Evolutionary conservation across 1,140 invertebrate species (phyloP).

Genomic region (Wiebesia pumilae): DNA sequence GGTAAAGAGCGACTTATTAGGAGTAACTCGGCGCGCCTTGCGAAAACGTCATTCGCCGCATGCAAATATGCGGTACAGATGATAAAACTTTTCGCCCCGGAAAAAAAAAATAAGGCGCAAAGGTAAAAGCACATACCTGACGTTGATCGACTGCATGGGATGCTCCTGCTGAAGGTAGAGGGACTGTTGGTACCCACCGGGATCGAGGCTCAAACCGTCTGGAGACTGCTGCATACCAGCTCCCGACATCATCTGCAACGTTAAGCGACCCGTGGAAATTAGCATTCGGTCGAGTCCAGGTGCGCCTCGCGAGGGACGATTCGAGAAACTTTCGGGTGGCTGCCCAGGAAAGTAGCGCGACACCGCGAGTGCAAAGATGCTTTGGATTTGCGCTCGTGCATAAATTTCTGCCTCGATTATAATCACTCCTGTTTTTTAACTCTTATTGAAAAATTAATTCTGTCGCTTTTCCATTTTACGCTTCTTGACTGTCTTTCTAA

Average conservation of each 20-base stretch:
- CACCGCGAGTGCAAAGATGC: no score
- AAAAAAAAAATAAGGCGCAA: not conserved
- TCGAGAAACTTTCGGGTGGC: not conserved
- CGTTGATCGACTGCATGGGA: slow-evolving; percentile 72
- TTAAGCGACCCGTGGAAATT: slow-evolving; percentile 46
- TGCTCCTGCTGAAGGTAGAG: slow-evolving; percentile 78
- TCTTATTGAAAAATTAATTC: no score
- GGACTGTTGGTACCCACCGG: slow-evolving; percentile 82
- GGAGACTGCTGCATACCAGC: slow-evolving; percentile 81
- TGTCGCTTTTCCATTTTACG: no score
- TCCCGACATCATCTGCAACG: slow-evolving; percentile 73
- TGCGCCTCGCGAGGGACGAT: not conserved
- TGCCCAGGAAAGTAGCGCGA: no score
- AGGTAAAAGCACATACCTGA: slow-evolving; percentile 61
- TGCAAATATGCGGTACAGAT: not conserved
- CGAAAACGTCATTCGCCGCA: no score
- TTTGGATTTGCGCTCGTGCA: no score
- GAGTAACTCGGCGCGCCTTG: not conserved
- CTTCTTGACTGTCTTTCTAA: no score
- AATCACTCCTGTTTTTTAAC: no score
- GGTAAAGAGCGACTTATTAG: not conserved
- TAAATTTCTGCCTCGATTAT: no score
- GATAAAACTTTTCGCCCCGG: not conserved
- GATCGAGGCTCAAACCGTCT: slow-evolving; percentile 80
- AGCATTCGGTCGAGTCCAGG: not conserved